phyloP scores from a whole-genome alignment of 2,113 vertebrate species.

The Thomomys bottae region DNA sequence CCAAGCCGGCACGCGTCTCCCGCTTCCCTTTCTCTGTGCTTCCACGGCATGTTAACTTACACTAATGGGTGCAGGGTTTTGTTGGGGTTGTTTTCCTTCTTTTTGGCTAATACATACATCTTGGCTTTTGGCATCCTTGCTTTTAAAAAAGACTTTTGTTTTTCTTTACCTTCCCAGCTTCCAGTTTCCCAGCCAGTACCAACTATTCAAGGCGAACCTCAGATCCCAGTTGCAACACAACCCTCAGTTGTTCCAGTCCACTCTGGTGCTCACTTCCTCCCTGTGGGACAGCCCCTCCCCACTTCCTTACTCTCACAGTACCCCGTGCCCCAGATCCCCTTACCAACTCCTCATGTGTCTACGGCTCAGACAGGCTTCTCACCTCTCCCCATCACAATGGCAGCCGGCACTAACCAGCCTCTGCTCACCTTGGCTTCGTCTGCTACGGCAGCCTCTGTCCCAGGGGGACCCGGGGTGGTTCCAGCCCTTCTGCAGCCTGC shows the following conservation, averaged over 20 bases:
- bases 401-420: slow-evolving; percentile 85
- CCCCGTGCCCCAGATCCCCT: slow-evolving; percentile 84
- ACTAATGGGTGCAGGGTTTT: slow-evolving; percentile 68
- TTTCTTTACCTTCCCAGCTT: slow-evolving; percentile 90
- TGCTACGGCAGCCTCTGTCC: slow-evolving; percentile 78
- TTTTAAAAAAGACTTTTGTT: slow-evolving; percentile 84
- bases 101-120: slow-evolving; percentile 85
- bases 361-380: slow-evolving; percentile 86
- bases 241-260: slow-evolving; percentile 85
- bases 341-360: slow-evolving; percentile 84
- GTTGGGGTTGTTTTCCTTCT: slow-evolving; percentile 56
- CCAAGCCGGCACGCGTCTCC: not conserved
- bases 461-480: slow-evolving; percentile 83
- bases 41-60: slow-evolving; percentile 63
- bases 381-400: slow-evolving; percentile 85
- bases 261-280: slow-evolving; percentile 87
- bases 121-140: slow-evolving; percentile 86
- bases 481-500: slow-evolving; percentile 86
- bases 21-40: slow-evolving; percentile 51
- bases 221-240: slow-evolving; percentile 87
- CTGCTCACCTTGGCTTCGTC: slow-evolving; percentile 85
- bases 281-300: slow-evolving; percentile 85
- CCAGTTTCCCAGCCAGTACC: slow-evolving; percentile 88
- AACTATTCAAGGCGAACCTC: slow-evolving; percentile 88
- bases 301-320: slow-evolving; percentile 84